These are phyloP conservation scores for Struthidea cinerea DNA, from an alignment of 2,113 vertebrate species.

Conservation along the genomic window DNA sequence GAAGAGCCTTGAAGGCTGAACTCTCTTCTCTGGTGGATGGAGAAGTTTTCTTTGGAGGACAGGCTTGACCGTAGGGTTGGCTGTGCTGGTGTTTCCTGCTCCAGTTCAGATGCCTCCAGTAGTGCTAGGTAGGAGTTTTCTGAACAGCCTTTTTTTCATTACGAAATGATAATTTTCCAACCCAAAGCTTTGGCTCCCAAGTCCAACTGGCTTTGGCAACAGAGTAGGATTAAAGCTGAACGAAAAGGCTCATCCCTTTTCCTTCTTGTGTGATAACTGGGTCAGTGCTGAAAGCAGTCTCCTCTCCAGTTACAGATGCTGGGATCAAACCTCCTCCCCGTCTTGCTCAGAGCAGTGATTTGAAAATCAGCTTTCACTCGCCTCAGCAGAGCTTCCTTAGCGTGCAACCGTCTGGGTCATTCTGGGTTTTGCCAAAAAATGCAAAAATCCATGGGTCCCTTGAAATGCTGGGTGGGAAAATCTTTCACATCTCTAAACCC, in stretches of 20 bases:
- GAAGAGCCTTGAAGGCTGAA: neutral
- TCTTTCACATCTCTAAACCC: neutral
- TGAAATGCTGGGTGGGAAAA: neutral
- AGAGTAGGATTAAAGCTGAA: neutral
- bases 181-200: neutral
- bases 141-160: neutral
- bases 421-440: neutral
- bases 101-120: neutral
- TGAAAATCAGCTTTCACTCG: neutral
- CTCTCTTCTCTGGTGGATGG: neutral
- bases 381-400: neutral
- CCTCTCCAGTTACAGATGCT: neutral
- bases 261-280: neutral
- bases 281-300: neutral
- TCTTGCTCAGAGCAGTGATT: neutral
- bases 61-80: neutral
- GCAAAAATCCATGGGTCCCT: neutral
- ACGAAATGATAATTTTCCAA: neutral
- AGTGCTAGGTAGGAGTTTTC: neutral
- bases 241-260: neutral
- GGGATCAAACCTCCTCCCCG: neutral
- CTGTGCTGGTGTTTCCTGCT: neutral
- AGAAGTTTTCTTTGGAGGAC: neutral
- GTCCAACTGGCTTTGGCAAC: neutral
- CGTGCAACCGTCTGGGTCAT: rapidly evolving